Evolutionary conservation across 2,888 invertebrate species (phyloP), one percentile per base, ranked within the genome.

Genomic region (Clitarchus hookeri): DNA sequence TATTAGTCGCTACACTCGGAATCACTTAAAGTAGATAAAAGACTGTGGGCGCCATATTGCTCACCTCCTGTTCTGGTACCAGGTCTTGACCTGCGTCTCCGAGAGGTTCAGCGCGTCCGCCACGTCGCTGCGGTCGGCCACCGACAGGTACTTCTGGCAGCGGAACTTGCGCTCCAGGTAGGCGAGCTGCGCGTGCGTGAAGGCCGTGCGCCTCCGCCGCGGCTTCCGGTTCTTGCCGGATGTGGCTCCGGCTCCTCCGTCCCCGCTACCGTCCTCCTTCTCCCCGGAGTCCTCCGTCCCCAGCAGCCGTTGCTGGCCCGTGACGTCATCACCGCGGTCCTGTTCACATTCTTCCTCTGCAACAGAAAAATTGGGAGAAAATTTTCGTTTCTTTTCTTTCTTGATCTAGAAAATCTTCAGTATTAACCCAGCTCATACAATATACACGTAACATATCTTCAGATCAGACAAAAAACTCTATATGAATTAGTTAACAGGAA

Each of bases 61-160:
- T 92, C 89, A 97, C 97, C 97, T 94, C 91, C 97, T 93, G 90
- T 97, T 97, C 92, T 97, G 97, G 90, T 97, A 98, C 98, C 98
- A 98, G 1, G 98, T 98, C 92, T 98, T 98, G 85, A 98, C 98
- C 90, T 98, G 98, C 0, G 98, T 98, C 92, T 98, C 98, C 65
- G 97, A 96, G 44, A 98, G 93, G 90, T 96, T 97, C 44, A 98
- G 93, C 0, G 97, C 95, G 90, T 98, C 97, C 0, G 98, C 98
- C 0, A 98, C 98, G 91, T 98, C 97, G 86, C 97, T 97, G 78
- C 98, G 93, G 91, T 98, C 98, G 0, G 98, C 97, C 12, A 98
- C 98, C 87, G 97, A 97, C 87, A 98, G 92, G 92, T 98, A 98
- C 92, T 98, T 98, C 92, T 98, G 98, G 89, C 97, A 97, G 13